A percentile compares a stretch with the other conserved stretches of the same genome.
phyloP scores from a whole-genome alignment of 2,888 invertebrate species.

The Phrixothrix hirtus region DNA sequence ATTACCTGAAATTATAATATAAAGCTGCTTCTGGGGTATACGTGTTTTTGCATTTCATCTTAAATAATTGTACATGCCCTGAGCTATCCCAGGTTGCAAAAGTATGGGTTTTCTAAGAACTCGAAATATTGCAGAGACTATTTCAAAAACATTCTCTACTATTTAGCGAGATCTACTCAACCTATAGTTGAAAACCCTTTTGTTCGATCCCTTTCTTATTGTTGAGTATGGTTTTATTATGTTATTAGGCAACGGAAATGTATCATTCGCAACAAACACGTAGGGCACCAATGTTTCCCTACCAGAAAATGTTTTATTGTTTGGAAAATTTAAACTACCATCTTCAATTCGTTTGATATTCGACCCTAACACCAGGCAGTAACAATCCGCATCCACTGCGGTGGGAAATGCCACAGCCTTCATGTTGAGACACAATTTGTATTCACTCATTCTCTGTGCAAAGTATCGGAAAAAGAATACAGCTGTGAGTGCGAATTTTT shows the following conservation, averaged over 20 bases:
- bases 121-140: neutral
- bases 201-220: neutral
- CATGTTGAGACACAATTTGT: neutral
- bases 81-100: neutral
- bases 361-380: neutral
- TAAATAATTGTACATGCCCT: neutral
- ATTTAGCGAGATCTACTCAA: neutral
- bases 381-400: neutral
- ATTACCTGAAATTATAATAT: neutral
- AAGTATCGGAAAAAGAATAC: neutral
- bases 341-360: neutral
- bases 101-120: neutral
- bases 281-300: neutral
- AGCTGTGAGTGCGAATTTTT: no score
- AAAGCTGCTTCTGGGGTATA: neutral
- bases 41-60: neutral
- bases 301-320: neutral
- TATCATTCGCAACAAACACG: neutral
- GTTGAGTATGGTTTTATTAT: neutral
- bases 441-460: neutral
- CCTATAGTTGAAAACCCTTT: neutral
- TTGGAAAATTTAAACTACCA: no score
- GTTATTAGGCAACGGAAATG: constrained; percentile 1
- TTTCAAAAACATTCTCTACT: neutral
- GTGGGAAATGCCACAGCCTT: neutral